Base-by-base conservation (phyloP, 2,797 vertebrate genomes). In the Sardinella longiceps region DNA sequence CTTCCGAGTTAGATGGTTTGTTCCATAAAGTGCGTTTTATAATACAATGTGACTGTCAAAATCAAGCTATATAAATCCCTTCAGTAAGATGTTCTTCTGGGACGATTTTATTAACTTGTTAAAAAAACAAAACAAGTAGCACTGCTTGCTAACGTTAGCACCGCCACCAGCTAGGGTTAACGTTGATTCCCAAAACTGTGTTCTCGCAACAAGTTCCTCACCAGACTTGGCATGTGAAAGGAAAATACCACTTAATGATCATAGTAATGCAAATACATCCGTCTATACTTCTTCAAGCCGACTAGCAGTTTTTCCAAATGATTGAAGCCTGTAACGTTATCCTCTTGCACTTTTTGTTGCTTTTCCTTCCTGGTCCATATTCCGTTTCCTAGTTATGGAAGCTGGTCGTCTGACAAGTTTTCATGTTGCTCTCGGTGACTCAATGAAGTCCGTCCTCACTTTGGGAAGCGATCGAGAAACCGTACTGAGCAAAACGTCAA, bases 311-410 rank as follows among this genome's bases (percentile, higher is more conserved):
- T 77, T 77, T 77, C 37, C 70, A 39, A 77, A 77, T 77, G 18
- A 77, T 77, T 77, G 70, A 77, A 43, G 70, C 18, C 37, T 10
- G 70, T 43, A 43, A 48, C 7, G 46, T 48, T 48, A 77, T 77
- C 70, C 70, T 77, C 18, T 77, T 39, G 70, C 33, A 23, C 37
- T 77, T 77, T 77, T 77, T 39, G 66, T 33, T 70, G 70, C 70
- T 39, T 77, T 77, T 77, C 70, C 70, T 77, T 77, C 70, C 70
- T 77, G 70, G 70, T 77, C 70, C 70, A 77, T 77, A 77, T 77
- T 77, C 70, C 37, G 70, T 77, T 77, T 77, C 70, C 70, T 77
- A 77, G 37, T 77, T 77, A 77, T 77, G 70, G 70, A 77, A 77
- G 70, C 70, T 77, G 70, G 70, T 77, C 70, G 70, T 77, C 70